Conservation (phyloP, 2,113 vertebrate species). For the Callospermophilus lateralis region DNA sequence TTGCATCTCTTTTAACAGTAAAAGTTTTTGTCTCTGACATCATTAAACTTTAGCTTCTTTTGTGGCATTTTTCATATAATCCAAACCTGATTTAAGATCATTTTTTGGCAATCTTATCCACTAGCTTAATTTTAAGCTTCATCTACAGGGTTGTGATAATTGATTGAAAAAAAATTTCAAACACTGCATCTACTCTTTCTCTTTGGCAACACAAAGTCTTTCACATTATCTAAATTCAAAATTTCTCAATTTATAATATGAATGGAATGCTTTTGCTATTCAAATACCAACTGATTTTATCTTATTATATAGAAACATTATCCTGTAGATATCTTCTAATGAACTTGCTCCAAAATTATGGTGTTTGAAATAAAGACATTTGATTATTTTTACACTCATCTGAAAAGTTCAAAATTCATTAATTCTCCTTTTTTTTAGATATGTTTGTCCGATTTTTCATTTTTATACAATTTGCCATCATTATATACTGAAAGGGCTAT, state of each 20-base stretch:
- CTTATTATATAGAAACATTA: not conserved
- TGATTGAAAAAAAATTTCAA: not conserved
- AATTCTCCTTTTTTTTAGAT: not conserved
- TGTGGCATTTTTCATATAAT: not conserved
- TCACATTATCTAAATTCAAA: not conserved
- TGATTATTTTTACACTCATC: conserved; percentile 4
- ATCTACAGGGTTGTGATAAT: not conserved
- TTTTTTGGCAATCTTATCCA: not conserved
- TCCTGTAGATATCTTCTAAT: not conserved
- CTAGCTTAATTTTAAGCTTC: conserved; percentile 34
- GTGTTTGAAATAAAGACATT: conserved; percentile 12
- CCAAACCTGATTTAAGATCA: not conserved
- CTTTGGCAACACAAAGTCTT: not conserved
- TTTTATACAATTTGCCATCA: not conserved
- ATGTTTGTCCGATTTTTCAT: not conserved
- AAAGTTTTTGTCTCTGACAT: not conserved
- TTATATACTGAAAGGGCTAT: not conserved
- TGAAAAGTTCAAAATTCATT: not conserved
- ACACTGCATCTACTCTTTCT: not conserved
- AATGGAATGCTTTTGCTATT: conserved; percentile 13
- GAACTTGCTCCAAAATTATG: not conserved
- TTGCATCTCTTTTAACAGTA: not conserved
- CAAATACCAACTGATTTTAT: conserved; percentile 21
- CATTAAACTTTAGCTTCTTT: conserved; percentile 37
- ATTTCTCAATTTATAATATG: not conserved